Conservation (phyloP, 2,113 vertebrate species). For the Pavo muticus region DNA sequence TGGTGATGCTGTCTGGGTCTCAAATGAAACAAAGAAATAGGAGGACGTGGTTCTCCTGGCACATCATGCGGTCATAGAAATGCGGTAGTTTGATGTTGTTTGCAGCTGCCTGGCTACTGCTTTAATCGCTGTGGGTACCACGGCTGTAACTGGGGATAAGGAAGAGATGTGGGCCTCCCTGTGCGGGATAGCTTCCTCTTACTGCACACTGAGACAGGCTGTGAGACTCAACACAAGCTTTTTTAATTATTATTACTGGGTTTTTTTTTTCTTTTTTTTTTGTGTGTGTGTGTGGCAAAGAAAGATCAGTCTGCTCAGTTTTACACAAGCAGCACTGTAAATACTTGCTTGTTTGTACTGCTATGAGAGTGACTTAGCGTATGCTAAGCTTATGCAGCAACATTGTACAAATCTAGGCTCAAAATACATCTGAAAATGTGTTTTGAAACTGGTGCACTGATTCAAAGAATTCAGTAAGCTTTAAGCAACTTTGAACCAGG, state of each 20-base stretch:
- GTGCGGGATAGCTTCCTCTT: constrained; percentile 16
- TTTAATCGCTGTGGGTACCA: constrained; percentile 34
- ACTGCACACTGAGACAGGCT: constrained; percentile 67
- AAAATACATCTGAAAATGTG: not conserved
- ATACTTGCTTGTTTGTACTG: constrained; percentile 75
- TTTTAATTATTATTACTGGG: not conserved
- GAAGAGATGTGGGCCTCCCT: constrained; percentile 35
- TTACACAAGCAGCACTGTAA: constrained; percentile 76
- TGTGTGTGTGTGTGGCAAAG: not conserved
- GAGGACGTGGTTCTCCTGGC: not conserved
- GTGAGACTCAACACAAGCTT: constrained; percentile 47
- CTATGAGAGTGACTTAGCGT: constrained; percentile 41
- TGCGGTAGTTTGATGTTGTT: not conserved
- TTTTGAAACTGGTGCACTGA: constrained; percentile 69
- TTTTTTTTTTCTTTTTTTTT: not conserved
- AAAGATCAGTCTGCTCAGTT: constrained; percentile 43
- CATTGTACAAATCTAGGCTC: constrained; percentile 15
- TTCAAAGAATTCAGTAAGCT: constrained; percentile 73
- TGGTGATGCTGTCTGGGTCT: not conserved
- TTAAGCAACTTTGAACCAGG: constrained; percentile 76
- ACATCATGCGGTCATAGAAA: not conserved
- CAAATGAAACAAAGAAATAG: not conserved
- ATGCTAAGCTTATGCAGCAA: not conserved
- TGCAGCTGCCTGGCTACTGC: constrained; percentile 39
- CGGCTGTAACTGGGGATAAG: constrained; percentile 58